Evolutionary conservation across 2,113 vertebrate species (phyloP).

Genomic region (Megaceryle torquata): DNA sequence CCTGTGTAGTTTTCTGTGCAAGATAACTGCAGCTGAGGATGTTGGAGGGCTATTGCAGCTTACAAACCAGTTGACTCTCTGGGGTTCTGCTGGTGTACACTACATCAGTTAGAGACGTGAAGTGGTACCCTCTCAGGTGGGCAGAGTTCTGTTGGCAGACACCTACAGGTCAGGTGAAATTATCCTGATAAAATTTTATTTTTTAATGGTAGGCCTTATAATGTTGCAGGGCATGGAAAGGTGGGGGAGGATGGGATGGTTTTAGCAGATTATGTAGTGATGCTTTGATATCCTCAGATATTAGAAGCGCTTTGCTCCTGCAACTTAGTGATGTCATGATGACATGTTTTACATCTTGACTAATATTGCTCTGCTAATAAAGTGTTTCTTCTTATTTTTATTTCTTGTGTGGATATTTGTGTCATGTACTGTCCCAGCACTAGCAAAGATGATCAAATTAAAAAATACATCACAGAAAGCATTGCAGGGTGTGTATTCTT

Average conservation of each 20-base stretch:
- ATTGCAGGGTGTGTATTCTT: neutral
- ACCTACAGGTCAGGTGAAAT: neutral
- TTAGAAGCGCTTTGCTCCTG: neutral
- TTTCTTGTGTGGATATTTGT: neutral
- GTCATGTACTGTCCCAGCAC: neutral
- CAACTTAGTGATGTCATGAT: neutral
- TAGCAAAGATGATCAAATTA: neutral
- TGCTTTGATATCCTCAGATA: neutral
- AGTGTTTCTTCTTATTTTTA: neutral
- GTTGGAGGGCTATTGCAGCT: neutral
- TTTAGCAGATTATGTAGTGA: neutral
- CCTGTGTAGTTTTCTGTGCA: neutral
- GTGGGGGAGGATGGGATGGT: neutral
- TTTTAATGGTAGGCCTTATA: neutral
- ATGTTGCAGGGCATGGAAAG: neutral
- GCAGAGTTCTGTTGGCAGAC: neutral
- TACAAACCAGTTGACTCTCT: neutral
- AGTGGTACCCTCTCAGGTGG: accelerated
- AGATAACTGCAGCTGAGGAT: neutral
- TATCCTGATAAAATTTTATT: neutral
- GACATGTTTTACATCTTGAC: neutral
- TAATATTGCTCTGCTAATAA: neutral
- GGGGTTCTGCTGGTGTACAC: neutral
- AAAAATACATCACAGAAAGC: neutral
- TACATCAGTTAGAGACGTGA: neutral